These are phyloP conservation scores for Cladorhizidae sp. DNA, from an alignment of 37 sponge, comb jelly and placozoan genomes.

Conservation along the genomic window DNA sequence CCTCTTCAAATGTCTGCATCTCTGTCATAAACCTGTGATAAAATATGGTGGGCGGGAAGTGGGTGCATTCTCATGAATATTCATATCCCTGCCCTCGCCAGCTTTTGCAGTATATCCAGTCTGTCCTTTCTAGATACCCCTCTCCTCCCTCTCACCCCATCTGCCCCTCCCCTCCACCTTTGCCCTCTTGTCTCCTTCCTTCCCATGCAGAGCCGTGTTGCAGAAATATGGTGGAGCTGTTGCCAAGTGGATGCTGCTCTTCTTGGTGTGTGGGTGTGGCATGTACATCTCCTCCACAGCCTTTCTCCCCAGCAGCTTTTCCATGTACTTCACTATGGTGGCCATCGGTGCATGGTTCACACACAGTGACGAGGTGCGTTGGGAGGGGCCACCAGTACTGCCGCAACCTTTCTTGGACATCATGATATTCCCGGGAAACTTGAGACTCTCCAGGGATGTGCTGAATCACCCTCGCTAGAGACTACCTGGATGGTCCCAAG, in stretches of 20 bases:
- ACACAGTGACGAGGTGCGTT: slow-evolving; percentile 40
- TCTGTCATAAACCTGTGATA: no score
- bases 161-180: background rate
- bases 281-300: slow-evolving; percentile 92
- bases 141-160: background rate
- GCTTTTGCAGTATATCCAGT: no score
- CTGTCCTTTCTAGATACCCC: no score
- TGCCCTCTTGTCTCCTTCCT: background rate
- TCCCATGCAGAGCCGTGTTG: slow-evolving; percentile 49
- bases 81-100: no score
- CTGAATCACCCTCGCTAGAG: no score
- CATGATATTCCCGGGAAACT: no score
- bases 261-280: slow-evolving; percentile 79
- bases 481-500: no score
- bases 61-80: background rate
- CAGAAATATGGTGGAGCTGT: slow-evolving; percentile 62
- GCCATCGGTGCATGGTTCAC: slow-evolving; percentile 88
- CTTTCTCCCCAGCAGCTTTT: slow-evolving; percentile 92
- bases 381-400: no score
- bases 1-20: no score
- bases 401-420: no score
- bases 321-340: slow-evolving; percentile 85
- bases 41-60: no score
- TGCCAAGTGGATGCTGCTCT: slow-evolving; percentile 55
- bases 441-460: no score